Conservation (phyloP, 1,140 invertebrate genomes). For the Magallana angulata region DNA sequence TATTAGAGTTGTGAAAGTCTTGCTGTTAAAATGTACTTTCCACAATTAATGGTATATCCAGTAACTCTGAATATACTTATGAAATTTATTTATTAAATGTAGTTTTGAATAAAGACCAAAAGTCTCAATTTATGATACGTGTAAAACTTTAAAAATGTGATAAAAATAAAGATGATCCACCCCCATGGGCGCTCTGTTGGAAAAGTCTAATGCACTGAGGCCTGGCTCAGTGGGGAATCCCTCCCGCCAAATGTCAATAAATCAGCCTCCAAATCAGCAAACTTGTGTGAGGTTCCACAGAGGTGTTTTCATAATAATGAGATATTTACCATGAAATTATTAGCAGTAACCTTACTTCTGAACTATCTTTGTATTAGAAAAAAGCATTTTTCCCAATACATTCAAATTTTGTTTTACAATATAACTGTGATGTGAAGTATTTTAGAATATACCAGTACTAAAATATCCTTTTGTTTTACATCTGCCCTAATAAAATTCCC, state of each 20-base stretch:
- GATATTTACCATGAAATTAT: background rate
- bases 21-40: background rate
- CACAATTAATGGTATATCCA: background rate
- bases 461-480: too few relatives aligned
- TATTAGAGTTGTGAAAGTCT: background rate
- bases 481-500: too few relatives aligned
- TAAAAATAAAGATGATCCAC: too few relatives aligned
- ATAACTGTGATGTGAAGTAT: too few relatives aligned
- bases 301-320: background rate
- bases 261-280: background rate
- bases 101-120: background rate
- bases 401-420: too few relatives aligned
- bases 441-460: too few relatives aligned
- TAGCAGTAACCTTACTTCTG: background rate
- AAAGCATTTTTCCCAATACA: background rate
- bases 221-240: background rate
- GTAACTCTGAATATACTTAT: background rate
- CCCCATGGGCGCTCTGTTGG: background rate
- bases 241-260: constrained; percentile 14
- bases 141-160: too few relatives aligned
- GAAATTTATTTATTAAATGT: background rate
- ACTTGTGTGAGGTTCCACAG: background rate
- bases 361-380: background rate
- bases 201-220: background rate
- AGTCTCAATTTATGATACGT: background rate